Evolutionary conservation across 2,113 vertebrate genomes (phyloP).

Genomic region (rabbit (Oryctolagus cuniculus)): DNA sequence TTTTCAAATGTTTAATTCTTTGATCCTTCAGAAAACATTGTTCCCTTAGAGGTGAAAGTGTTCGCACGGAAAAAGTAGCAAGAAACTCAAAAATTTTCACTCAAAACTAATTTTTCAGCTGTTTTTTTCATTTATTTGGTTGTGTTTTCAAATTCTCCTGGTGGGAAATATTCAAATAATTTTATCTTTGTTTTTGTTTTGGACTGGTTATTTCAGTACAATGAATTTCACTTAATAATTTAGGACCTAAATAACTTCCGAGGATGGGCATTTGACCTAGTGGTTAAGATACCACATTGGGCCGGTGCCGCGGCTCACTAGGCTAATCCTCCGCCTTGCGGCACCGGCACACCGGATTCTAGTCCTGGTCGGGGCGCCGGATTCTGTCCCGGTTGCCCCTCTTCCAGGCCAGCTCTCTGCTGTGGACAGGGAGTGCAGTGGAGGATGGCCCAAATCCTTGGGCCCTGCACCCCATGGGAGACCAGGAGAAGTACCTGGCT

Average conservation of each 20-base stretch:
- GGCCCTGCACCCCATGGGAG: too few relatives aligned
- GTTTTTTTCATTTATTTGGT: background rate
- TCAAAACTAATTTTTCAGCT: background rate
- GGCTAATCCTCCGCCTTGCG: too few relatives aligned
- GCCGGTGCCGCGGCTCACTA: too few relatives aligned
- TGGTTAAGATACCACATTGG: too few relatives aligned
- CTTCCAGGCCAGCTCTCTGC: too few relatives aligned
- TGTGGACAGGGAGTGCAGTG: too few relatives aligned
- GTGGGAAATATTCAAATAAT: background rate
- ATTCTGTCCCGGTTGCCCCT: too few relatives aligned
- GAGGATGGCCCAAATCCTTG: too few relatives aligned
- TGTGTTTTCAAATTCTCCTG: background rate
- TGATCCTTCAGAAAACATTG: background rate
- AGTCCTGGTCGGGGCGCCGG: too few relatives aligned
- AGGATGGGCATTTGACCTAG: too few relatives aligned
- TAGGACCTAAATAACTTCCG: background rate
- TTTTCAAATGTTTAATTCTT: background rate
- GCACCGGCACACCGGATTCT: too few relatives aligned
- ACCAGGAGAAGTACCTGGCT: too few relatives aligned
- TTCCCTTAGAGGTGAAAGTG: background rate
- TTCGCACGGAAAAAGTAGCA: background rate
- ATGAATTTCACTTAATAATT: background rate
- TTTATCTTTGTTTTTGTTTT: background rate
- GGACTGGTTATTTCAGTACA: accelerated
- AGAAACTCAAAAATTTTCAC: background rate